phyloP scores from a whole-genome alignment of 2,113 vertebrate species.

The Grammatotria lemairii region DNA sequence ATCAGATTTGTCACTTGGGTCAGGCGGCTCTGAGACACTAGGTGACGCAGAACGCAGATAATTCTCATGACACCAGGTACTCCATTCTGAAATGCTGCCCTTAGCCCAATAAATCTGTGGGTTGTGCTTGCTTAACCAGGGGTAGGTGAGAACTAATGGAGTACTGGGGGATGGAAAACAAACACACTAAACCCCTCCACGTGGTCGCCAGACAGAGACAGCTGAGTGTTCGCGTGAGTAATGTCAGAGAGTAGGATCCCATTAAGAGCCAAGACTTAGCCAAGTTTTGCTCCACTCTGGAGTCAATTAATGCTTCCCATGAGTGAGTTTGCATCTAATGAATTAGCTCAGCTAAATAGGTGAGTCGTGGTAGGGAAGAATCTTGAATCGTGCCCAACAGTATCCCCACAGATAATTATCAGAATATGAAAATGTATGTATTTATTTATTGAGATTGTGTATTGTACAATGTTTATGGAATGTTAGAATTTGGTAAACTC shows the following conservation, averaged over 20 bases:
- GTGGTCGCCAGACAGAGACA: not conserved
- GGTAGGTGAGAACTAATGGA: not conserved
- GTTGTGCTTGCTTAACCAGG: not conserved
- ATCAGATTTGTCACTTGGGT: not conserved
- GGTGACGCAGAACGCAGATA: not conserved
- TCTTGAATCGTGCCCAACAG: not conserved
- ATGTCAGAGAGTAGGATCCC: not conserved
- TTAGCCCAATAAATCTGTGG: not conserved
- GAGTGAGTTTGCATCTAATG: not conserved
- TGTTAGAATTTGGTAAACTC: not conserved
- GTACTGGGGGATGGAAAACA: not conserved
- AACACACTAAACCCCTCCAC: not conserved
- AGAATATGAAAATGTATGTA: not conserved
- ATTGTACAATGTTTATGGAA: not conserved
- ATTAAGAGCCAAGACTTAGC: not conserved
- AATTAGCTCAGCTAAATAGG: not conserved
- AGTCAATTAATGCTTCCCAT: not conserved
- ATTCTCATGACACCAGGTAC: not conserved
- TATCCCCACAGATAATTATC: not conserved
- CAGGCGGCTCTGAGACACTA: not conserved
- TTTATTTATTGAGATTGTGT: not conserved
- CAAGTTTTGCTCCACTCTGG: not conserved
- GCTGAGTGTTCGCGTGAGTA: fast-evolving
- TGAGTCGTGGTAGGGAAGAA: not conserved
- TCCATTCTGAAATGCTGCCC: not conserved